phyloP scores from a whole-genome alignment of 2,797 vertebrate species.

The Aythya fuligula region DNA sequence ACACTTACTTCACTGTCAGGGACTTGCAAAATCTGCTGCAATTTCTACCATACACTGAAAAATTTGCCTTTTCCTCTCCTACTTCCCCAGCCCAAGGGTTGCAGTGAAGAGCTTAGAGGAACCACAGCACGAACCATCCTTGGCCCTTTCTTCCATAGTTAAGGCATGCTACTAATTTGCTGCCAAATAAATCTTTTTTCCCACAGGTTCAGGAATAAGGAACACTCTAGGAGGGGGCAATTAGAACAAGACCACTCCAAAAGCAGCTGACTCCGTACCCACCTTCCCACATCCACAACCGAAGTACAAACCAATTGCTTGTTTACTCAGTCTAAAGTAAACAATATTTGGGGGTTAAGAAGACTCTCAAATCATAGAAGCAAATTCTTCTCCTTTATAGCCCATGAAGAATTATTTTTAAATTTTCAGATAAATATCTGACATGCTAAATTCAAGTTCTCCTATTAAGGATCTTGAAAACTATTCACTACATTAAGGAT shows the following conservation, averaged over 20 bases:
- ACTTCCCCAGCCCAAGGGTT: background rate
- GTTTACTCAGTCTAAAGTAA: background rate
- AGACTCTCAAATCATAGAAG: background rate
- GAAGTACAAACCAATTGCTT: background rate
- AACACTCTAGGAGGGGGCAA: background rate
- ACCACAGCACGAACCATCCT: background rate
- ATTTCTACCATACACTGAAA: constrained; percentile 23
- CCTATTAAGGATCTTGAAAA: background rate
- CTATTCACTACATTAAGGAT: background rate
- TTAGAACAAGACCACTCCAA: background rate
- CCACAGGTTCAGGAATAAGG: background rate
- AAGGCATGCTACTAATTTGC: background rate
- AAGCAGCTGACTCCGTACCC: background rate
- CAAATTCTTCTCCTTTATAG: background rate
- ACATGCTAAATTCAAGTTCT: background rate
- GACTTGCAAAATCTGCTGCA: background rate
- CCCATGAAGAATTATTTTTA: background rate
- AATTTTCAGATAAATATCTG: background rate
- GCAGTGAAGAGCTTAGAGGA: background rate
- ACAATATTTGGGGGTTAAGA: background rate
- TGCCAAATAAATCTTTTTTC: background rate
- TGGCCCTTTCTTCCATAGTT: background rate
- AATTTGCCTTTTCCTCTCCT: background rate
- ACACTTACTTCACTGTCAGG: background rate
- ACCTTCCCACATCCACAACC: background rate